Conservation (phyloP, 2,888 invertebrate species). For the Pristionchus maxplancki region DNA sequence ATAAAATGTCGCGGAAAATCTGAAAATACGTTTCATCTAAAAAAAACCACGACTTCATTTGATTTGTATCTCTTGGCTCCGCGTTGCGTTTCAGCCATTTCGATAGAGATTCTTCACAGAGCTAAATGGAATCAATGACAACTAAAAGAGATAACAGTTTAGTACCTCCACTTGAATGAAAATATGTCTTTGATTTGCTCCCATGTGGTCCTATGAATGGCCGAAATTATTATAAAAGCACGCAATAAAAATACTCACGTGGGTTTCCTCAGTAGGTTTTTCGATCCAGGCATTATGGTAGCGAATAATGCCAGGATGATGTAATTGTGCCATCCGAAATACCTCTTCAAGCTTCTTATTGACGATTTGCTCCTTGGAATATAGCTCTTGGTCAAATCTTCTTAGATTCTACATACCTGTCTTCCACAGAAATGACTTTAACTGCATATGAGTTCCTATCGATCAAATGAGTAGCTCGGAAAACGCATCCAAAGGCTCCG, state of each 20-base stretch:
- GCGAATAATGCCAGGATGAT: not conserved
- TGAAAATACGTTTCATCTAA: not conserved
- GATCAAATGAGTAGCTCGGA: not conserved
- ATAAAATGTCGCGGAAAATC: not conserved
- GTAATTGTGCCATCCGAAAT: not conserved
- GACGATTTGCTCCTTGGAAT: not conserved
- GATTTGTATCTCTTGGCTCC: not conserved
- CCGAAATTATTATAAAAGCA: too few species aligned
- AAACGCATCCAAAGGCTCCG: not conserved
- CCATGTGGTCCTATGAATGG: not conserved
- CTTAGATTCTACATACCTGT: not conserved
- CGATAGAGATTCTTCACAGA: not conserved
- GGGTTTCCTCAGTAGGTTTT: not conserved
- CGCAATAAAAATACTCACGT: not conserved
- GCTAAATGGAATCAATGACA: too few species aligned
- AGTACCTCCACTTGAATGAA: not conserved
- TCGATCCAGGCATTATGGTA: not conserved
- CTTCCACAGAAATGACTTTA: not conserved
- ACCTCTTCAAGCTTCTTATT: not conserved
- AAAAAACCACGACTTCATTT: not conserved
- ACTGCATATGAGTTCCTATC: not conserved
- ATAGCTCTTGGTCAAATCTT: too few species aligned
- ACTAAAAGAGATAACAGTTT: too few species aligned
- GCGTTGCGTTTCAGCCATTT: not conserved
- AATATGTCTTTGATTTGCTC: not conserved